Percentiles rank a stretch among this genome's conserved stretches.
phyloP scores from a whole-genome alignment of 2,888 invertebrate species.

The Cataglyphis albicans region DNA sequence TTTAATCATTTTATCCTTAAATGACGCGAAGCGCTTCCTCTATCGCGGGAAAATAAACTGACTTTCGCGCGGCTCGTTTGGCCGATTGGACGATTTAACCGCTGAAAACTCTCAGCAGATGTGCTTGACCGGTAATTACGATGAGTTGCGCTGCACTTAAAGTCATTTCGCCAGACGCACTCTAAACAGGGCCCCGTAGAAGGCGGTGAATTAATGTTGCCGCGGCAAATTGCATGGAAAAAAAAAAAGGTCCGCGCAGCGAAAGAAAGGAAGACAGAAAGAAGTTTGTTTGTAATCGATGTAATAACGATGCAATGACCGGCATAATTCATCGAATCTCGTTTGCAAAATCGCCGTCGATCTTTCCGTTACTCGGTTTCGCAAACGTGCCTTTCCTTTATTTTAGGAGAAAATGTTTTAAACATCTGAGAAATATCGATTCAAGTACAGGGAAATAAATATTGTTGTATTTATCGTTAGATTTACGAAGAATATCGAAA shows the following conservation, averaged over 20 bases:
- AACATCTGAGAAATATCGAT: background rate
- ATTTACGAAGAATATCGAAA: background rate
- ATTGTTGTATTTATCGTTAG: background rate
- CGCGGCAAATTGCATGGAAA: conserved; percentile 61
- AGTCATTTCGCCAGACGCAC: conserved; percentile 55
- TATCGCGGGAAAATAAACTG: background rate
- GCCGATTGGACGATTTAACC: conserved; percentile 2
- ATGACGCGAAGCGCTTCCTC: background rate
- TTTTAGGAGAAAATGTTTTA: background rate
- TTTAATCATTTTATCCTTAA: background rate
- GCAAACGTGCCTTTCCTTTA: background rate
- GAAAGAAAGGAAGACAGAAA: conserved; percentile 33
- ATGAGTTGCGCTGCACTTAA: conserved; percentile 49
- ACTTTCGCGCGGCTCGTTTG: conserved; percentile 22
- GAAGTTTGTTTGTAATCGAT: background rate
- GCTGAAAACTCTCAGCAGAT: conserved; percentile 29
- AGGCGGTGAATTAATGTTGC: conserved; percentile 65
- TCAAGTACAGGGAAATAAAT: background rate
- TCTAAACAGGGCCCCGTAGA: conserved; percentile 59
- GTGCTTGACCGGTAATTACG: conserved; percentile 54
- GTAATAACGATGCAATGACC: conserved; percentile 19
- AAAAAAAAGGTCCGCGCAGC: background rate
- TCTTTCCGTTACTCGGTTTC: background rate
- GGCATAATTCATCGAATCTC: conserved; percentile 50
- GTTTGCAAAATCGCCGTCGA: background rate